A percentile compares a stretch with the other conserved stretches of the same genome.
These are phyloP conservation scores for Parnassius smintheus DNA, from an alignment of 2,888 invertebrate genomes.

Conservation along the genomic window DNA sequence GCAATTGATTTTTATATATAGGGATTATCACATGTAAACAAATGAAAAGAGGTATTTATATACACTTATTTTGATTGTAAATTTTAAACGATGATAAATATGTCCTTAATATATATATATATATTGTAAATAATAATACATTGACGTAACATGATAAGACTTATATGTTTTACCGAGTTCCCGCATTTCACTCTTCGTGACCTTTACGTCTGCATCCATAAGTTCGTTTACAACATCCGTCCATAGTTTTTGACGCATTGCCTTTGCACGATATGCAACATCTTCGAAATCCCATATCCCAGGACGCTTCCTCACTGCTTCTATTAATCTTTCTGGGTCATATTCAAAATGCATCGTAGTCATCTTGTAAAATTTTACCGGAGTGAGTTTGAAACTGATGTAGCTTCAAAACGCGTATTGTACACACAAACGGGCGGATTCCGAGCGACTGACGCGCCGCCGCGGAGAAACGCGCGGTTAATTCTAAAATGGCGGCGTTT, in stretches of 20 bases:
- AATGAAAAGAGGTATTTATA: too few species aligned
- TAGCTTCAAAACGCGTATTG: constrained; percentile 38
- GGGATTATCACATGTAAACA: too few species aligned
- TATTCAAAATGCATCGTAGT: constrained; percentile 67
- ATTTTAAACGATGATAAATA: too few species aligned
- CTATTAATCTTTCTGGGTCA: constrained; percentile 67
- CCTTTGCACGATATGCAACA: constrained; percentile 58
- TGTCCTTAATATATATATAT: too few species aligned
- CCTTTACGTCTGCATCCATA: constrained; percentile 54
- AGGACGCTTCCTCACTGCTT: constrained; percentile 66
- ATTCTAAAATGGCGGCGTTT: constrained; percentile 61
- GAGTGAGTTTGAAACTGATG: constrained; percentile 26
- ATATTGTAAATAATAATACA: background rate
- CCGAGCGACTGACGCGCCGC: constrained; percentile 70
- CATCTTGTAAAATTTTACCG: constrained; percentile 12
- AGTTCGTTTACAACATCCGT: constrained; percentile 63
- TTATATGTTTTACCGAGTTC: constrained; percentile 58
- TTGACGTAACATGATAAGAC: background rate
- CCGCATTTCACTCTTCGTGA: constrained; percentile 67
- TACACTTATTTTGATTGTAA: too few species aligned
- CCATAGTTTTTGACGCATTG: constrained; percentile 58
- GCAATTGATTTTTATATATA: too few species aligned
- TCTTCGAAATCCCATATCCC: constrained; percentile 70
- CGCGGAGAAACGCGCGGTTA: constrained; percentile 61
- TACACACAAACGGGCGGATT: constrained; percentile 59